Evolutionary conservation across 2,797 vertebrate species (phyloP), one percentile per base, ranked within the genome.

Genomic region (Steatocranus sp.): DNA sequence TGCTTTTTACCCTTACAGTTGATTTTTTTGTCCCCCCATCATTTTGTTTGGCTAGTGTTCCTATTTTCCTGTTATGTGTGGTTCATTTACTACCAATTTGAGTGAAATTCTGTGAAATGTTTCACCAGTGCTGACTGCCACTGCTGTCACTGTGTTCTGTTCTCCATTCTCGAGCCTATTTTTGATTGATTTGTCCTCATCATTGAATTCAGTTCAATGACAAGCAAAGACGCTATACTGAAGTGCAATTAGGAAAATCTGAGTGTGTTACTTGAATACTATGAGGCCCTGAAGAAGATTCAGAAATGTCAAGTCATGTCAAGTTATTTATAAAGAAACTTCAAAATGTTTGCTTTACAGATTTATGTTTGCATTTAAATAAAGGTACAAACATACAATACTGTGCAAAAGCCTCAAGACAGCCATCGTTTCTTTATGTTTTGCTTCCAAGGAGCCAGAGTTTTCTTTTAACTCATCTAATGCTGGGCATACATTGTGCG

Each of bases 401-500:
- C 36, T 68, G 36, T 1, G 3, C 0, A 68, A 41, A 68, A 68
- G 36, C 12, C 11, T 41, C n/a, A 14, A 38, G 34, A 20, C 34
- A 38, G n/a, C 0, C 7, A 20, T 38, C 34, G 41, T 41, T 66
- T 41, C n/a, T 66, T 23, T 38, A 23, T 38, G 34, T 15, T 14
- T 66, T 38, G 34, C 11, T 66, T 66, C 61, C 34, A 66, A 23
- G 6, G 56, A 61, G 30, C 17, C 10, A 61, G 20, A 53, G 11
- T 38, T 38, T 63, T 38, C 61, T 15, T 23, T 11, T 38, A 38
- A 23, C 12, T 15, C 20, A 20, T 15, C 12, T 14, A 66, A 20
- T 53, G 4, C 50, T 25, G 51, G 11, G 7, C 23, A 0, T 53
- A 25, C 23, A 25, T 23, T 53, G 4, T 0, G 23, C 0, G 0